Percentiles rank a stretch among this genome's conserved stretches.
phyloP scores from a whole-genome alignment of 2,888 invertebrate genomes.

The Unio delphinus region DNA sequence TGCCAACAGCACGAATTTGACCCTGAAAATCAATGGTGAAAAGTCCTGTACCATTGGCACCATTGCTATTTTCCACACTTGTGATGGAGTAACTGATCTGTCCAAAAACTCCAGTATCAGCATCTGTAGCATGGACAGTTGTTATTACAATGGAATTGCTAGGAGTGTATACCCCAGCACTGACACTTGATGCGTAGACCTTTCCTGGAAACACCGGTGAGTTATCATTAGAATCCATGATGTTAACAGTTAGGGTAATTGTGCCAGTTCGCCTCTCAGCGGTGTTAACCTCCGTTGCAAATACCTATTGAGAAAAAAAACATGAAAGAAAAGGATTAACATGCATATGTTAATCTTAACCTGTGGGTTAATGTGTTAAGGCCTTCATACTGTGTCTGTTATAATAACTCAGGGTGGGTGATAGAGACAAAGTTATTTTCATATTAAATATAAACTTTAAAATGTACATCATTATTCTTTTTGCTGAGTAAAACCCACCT shows the following conservation, averaged over 20 bases:
- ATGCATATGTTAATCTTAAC: background rate
- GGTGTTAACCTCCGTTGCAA: constrained; percentile 42
- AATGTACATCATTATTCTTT: too few species aligned
- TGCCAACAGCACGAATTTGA: constrained; percentile 37
- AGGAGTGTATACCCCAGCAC: constrained; percentile 40
- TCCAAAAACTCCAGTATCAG: constrained; percentile 30
- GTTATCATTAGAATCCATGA: constrained; percentile 63
- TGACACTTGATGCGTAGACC: constrained; percentile 38
- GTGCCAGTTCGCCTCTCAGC: constrained; percentile 39
- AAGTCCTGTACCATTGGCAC: constrained; percentile 14
- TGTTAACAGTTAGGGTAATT: constrained; percentile 44
- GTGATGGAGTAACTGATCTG: constrained; percentile 46
- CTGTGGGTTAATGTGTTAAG: too few species aligned
- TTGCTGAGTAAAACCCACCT: too few species aligned
- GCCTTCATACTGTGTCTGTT: too few species aligned
- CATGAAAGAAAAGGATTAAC: background rate
- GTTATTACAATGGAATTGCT: constrained; percentile 22
- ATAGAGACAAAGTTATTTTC: too few species aligned
- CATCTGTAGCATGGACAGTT: constrained; percentile 36
- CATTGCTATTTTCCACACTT: constrained; percentile 43
- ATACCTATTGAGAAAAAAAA: constrained; percentile 37
- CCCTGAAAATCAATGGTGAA: constrained; percentile 40
- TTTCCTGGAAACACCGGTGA: constrained; percentile 51
- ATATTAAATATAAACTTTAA: too few species aligned
- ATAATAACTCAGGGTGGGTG: too few species aligned